phyloP scores from a whole-genome alignment of 2,113 vertebrate genomes.

The Cottus gobio region DNA sequence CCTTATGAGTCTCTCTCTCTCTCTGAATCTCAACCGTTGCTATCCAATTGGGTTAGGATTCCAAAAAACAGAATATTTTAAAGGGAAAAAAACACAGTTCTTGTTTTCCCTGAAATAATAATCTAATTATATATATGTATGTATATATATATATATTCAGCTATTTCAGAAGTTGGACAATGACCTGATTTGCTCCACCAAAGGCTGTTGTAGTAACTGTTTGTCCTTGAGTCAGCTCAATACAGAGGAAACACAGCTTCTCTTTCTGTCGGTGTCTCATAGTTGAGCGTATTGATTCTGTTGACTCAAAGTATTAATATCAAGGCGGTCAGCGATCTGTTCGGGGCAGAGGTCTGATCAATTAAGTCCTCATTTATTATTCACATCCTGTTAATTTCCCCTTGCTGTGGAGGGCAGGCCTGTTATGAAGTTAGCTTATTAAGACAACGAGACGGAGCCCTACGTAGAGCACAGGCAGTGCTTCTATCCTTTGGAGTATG shows the following conservation, averaged over 20 bases:
- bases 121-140: not conserved
- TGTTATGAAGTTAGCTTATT: constrained; percentile 32
- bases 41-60: not conserved
- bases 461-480: constrained; percentile 17
- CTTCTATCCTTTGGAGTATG: constrained; percentile 24
- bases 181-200: constrained; percentile 19
- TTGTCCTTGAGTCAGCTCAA: constrained; percentile 2
- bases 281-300: constrained; percentile 60
- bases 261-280: constrained; percentile 35
- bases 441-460: constrained; percentile 12
- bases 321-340: constrained; percentile 56
- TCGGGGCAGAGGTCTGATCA: constrained; percentile 60
- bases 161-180: not conserved
- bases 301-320: constrained; percentile 68
- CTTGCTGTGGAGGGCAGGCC: constrained; percentile 28
- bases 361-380: constrained; percentile 75
- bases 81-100: not conserved
- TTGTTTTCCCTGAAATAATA: not conserved
- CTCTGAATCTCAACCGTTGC: no score
- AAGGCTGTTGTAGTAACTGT: constrained; percentile 7
- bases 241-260: constrained; percentile 35
- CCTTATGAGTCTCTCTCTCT: not conserved
- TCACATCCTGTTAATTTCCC: constrained; percentile 64
- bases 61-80: no score
- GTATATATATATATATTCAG: not conserved